Evolutionary conservation across 1,140 invertebrate species (phyloP), one percentile per base, ranked within the genome.

Genomic region (Drosophila azteca): DNA sequence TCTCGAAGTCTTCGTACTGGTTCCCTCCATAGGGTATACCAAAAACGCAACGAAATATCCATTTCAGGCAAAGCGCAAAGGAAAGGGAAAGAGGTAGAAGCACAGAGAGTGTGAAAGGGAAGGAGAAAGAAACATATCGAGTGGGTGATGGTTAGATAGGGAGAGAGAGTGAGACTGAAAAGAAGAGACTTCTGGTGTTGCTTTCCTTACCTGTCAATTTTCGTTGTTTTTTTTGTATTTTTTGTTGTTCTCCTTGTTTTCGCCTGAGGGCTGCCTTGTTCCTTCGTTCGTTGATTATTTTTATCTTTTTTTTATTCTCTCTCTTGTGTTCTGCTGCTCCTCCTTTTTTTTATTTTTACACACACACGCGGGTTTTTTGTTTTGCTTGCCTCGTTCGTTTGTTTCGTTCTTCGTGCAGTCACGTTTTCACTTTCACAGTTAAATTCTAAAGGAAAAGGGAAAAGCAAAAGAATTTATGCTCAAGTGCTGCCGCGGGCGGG

Each of bases 341-440:
- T 35, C 39, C 17, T 8, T 72, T 43, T 39, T 31, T 61, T 68
- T 74, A 51, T 60, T 58, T 60, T 62, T 68, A 48, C 66, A 75
- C 79, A 82, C 83, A 83, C 68, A 73, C 63, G 59, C 59, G 73
- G 11, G 67, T 45, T 53, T 72, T 87, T 83, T 87, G 83, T 87
- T 87, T 87, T 87, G 83, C 83, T 87, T 87, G 67, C 61, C 76
- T 89, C 79, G 66, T 87, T 88, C 82, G 77, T 73, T 64, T 69
- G 41, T 53, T 53, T 17, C 13, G 44, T 75, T 75, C 74, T 53
- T 74, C 54, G 62, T 48, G 43, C 58, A 52, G 53, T 75, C 70
- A 74, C 79, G 79, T 88, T 87, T 87, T 87, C 83, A 87, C 83
- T 83, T 87, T 88, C 76, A 83, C 79, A 87, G 67, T 70, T 87